These are phyloP conservation scores for Drosophila heteroneura DNA, from an alignment of 2,888 invertebrate genomes.

Conservation along the genomic window DNA sequence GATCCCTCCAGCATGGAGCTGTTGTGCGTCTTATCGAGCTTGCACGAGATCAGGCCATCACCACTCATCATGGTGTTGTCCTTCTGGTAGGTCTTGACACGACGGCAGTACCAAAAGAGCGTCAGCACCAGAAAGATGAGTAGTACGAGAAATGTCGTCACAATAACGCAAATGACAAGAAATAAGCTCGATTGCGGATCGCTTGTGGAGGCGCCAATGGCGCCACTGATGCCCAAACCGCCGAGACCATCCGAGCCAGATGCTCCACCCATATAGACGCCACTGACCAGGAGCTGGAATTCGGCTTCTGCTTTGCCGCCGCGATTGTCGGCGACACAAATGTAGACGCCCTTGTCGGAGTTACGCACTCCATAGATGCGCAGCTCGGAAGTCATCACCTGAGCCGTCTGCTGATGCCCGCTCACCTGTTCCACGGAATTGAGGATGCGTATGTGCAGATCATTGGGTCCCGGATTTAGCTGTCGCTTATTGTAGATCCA, in stretches of 20 bases:
- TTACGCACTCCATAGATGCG: constrained; percentile 88
- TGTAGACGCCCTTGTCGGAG: constrained; percentile 90
- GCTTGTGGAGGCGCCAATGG: constrained; percentile 82
- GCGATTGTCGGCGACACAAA: constrained; percentile 92
- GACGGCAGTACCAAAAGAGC: constrained; percentile 86
- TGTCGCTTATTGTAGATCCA: constrained; percentile 86
- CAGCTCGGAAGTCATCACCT: constrained; percentile 86
- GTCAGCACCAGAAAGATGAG: constrained; percentile 86
- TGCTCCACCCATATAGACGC: constrained; percentile 76
- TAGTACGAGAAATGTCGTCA: constrained; percentile 87
- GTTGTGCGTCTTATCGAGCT: constrained; percentile 87
- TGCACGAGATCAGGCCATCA: constrained; percentile 84
- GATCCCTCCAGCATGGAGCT: constrained; percentile 91
- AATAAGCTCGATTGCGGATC: constrained; percentile 86
- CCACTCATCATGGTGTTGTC: constrained; percentile 85
- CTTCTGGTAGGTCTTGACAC: constrained; percentile 86
- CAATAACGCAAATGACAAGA: constrained; percentile 86
- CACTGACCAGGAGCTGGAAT: constrained; percentile 88
- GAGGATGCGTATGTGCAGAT: constrained; percentile 77
- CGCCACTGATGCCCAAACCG: constrained; percentile 85
- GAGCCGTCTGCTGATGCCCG: constrained; percentile 43
- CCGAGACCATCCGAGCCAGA: constrained; percentile 71
- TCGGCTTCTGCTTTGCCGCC: constrained; percentile 93
- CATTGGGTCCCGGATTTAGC: constrained; percentile 73
- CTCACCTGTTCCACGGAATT: constrained; percentile 77